These are phyloP conservation scores for Nibea coibor DNA, from an alignment of 2,113 vertebrate genomes.

Conservation along the genomic window DNA sequence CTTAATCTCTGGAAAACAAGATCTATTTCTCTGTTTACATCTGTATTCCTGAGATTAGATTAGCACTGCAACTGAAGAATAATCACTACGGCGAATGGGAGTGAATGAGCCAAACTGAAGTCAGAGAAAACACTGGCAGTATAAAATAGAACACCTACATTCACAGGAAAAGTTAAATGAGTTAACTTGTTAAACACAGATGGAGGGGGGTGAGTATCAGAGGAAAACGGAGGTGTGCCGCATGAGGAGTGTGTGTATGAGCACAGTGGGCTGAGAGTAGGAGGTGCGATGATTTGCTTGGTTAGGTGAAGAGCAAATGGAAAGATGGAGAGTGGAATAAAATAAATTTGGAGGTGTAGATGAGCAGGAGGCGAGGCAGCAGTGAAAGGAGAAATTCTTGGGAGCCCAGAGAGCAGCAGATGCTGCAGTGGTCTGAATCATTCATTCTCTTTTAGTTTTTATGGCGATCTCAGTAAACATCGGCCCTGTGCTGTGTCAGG, in stretches of 20 bases:
- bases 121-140: neutral
- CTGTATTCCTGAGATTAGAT: slow-evolving; percentile 7
- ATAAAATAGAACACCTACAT: slow-evolving; percentile 15
- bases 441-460: slow-evolving; percentile 60
- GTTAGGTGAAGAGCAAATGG: slow-evolving; percentile 32
- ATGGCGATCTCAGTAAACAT: slow-evolving; percentile 56
- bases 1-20: neutral
- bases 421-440: slow-evolving; percentile 60
- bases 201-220: neutral
- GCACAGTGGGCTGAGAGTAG: slow-evolving; percentile 6
- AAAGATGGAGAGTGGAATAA: slow-evolving; percentile 37
- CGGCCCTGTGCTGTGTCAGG: slow-evolving; percentile 18
- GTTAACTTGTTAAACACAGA: slow-evolving; percentile 12
- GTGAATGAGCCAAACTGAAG: neutral
- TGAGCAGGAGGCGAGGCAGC: slow-evolving; percentile 39
- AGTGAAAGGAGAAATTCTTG: slow-evolving; percentile 36
- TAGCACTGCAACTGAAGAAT: neutral
- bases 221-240: neutral
- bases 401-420: slow-evolving; percentile 34
- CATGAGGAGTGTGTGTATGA: neutral
- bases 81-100: neutral
- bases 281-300: slow-evolving; percentile 22
- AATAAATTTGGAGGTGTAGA: slow-evolving; percentile 51
- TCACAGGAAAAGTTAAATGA: slow-evolving; percentile 7
- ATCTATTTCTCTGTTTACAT: neutral